Conservation (phyloP, 2,888 invertebrate species). For the Agelastica alni region DNA sequence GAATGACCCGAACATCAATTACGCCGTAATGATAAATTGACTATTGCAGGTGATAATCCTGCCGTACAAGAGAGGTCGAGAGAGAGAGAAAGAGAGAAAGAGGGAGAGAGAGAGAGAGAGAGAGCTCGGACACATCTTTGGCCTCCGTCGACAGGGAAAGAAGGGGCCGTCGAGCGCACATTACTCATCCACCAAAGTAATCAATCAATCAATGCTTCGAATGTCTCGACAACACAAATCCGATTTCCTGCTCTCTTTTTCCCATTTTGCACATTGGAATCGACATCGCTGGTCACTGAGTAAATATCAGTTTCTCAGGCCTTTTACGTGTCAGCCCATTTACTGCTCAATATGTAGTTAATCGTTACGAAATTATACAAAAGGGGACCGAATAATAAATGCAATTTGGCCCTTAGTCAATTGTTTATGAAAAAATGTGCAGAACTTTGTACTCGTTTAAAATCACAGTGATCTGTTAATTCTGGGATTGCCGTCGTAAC, state of each 20-base stretch:
- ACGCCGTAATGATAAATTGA: constrained; percentile 42
- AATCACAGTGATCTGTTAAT: too few relatives aligned
- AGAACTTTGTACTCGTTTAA: too few relatives aligned
- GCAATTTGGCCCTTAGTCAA: too few relatives aligned
- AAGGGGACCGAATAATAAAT: too few relatives aligned
- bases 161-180: constrained; percentile 40
- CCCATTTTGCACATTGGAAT: constrained; percentile 28
- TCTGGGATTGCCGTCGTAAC: too few relatives aligned
- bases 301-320: constrained; percentile 20
- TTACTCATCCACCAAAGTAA: constrained; percentile 55
- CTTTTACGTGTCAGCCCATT: too few relatives aligned
- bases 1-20: constrained; percentile 15
- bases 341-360: too few relatives aligned
- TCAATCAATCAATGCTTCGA: constrained; percentile 56
- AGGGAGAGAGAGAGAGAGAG: constrained; percentile 36
- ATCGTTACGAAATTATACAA: too few relatives aligned
- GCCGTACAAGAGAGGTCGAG: constrained; percentile 35
- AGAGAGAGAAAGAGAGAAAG: too few relatives aligned
- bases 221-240: constrained; percentile 55
- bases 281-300: constrained; percentile 9
- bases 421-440: too few relatives aligned
- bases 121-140: constrained; percentile 48
- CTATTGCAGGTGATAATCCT: constrained; percentile 46
- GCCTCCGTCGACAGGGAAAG: constrained; percentile 50
- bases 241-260: constrained; percentile 48